phyloP scores from a whole-genome alignment of 2,888 invertebrate species.

The Zhuqinia jingwanae region DNA sequence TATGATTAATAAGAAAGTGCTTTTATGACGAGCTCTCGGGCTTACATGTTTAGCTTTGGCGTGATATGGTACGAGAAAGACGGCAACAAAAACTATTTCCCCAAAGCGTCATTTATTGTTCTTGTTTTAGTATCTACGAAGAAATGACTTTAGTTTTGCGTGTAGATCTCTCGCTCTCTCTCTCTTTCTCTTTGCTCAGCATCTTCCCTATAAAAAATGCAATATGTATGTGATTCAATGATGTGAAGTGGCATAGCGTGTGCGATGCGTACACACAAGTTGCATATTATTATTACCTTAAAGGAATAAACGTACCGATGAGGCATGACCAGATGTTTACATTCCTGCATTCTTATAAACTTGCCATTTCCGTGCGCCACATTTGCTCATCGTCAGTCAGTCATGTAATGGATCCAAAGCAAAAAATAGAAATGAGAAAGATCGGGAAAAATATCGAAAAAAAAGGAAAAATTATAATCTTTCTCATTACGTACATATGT shows the following conservation, averaged over 20 bases:
- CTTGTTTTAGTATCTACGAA: constrained; percentile 12
- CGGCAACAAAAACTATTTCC: constrained; percentile 3
- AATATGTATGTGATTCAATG: constrained; percentile 27
- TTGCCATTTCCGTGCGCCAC: constrained; percentile 22
- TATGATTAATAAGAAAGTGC: constrained; percentile 21
- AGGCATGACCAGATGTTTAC: constrained; percentile 67
- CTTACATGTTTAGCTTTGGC: background rate
- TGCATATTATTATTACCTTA: constrained; percentile 36
- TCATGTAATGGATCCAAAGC: constrained; percentile 24
- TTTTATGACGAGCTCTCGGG: constrained; percentile 25
- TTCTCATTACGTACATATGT: too few relatives aligned
- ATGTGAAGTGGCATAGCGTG: constrained; percentile 18
- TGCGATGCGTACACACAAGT: background rate
- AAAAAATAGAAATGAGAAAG: constrained; percentile 22
- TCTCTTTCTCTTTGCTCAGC: background rate
- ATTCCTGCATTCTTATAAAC: constrained; percentile 54
- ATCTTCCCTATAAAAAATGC: background rate
- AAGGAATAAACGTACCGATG: constrained; percentile 47
- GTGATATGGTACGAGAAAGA: too few relatives aligned
- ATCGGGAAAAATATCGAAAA: constrained; percentile 10
- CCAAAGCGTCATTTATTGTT: constrained; percentile 45
- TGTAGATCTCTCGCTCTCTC: constrained; percentile 3
- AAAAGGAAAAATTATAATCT: constrained; percentile 13
- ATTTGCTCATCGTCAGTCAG: constrained; percentile 24
- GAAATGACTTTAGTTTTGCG: constrained; percentile 6